phyloP scores from a whole-genome alignment of 2,888 invertebrate species.

The Xiphydria camelus region DNA sequence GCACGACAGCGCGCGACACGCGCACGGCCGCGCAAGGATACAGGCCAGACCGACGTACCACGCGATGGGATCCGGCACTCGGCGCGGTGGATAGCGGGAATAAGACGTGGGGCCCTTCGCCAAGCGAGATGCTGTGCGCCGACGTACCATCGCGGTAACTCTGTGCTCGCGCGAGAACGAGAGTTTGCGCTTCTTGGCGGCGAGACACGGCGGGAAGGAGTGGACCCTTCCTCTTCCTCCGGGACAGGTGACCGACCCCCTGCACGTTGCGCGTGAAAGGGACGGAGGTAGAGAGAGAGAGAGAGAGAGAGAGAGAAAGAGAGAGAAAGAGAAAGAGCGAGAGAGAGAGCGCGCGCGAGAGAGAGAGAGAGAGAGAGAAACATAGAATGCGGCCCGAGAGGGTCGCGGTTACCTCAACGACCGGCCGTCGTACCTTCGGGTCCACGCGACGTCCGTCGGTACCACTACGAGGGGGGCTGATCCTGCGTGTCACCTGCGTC shows the following conservation, averaged over 20 bases:
- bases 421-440: background rate
- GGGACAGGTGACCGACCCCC: no score
- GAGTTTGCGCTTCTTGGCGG: background rate
- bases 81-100: no score
- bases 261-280: no score
- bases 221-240: no score
- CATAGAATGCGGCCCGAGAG: slow-evolving; percentile 24
- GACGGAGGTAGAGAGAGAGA: slow-evolving; percentile 13
- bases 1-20: slow-evolving; percentile 14
- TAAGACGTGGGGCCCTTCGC: slow-evolving; percentile 8
- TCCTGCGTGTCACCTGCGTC: slow-evolving; percentile 24
- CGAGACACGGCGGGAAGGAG: background rate
- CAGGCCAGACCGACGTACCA: slow-evolving; percentile 15
- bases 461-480: no score
- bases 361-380: no score
- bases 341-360: no score
- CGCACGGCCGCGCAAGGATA: slow-evolving; percentile 38
- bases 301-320: slow-evolving; percentile 19
- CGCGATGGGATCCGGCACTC: no score
- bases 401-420: no score
- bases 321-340: no score
- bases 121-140: slow-evolving; percentile 10
- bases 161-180: slow-evolving; percentile 4
- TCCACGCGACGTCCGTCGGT: no score
- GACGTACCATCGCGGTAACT: slow-evolving; percentile 5